Percentiles rank a stretch among this genome's conserved stretches.
Conservation (phyloP, 2,888 invertebrate genomes). For the Pyrochroa serraticornis region DNA sequence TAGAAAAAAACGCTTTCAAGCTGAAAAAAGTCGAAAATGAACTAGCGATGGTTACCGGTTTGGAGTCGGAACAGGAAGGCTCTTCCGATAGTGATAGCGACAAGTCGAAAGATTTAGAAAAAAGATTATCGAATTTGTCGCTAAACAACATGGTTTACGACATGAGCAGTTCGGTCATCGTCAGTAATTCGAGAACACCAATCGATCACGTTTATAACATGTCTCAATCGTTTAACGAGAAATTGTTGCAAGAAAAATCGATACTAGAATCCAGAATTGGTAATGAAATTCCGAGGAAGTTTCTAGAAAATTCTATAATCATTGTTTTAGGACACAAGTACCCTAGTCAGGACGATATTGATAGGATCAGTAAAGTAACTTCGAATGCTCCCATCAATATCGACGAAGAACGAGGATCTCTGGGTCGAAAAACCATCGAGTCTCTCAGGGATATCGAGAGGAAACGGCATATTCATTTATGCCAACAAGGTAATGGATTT, state of each 20-base stretch:
- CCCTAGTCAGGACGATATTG: conserved; percentile 85
- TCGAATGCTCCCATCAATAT: conserved; percentile 79
- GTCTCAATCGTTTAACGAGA: conserved; percentile 58
- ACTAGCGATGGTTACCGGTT: conserved; percentile 57
- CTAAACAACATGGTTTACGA: conserved; percentile 44
- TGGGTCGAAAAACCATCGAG: conserved; percentile 80
- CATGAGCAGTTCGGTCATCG: conserved; percentile 55
- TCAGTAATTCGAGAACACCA: conserved; percentile 46
- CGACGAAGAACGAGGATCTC: conserved; percentile 70
- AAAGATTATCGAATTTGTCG: conserved; percentile 38
- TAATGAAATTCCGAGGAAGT: conserved; percentile 15
- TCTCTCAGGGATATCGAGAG: conserved; percentile 90
- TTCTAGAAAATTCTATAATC: too few species aligned
- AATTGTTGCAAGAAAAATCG: conserved; percentile 54
- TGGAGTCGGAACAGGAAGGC: conserved; percentile 54
- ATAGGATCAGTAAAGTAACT: conserved; percentile 88
- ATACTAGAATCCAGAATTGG: conserved; percentile 53
- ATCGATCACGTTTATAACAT: conserved; percentile 51
- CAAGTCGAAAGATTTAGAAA: conserved; percentile 61
- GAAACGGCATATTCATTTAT: conserved; percentile 83
- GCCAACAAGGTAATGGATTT: conserved; percentile 79
- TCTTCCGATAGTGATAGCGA: conserved; percentile 61
- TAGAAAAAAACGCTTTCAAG: conserved; percentile 72
- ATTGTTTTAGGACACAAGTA: conserved; percentile 40
- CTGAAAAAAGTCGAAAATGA: conserved; percentile 71